Conservation (phyloP, 2,113 vertebrate genomes). For the Microcebus murinus region DNA sequence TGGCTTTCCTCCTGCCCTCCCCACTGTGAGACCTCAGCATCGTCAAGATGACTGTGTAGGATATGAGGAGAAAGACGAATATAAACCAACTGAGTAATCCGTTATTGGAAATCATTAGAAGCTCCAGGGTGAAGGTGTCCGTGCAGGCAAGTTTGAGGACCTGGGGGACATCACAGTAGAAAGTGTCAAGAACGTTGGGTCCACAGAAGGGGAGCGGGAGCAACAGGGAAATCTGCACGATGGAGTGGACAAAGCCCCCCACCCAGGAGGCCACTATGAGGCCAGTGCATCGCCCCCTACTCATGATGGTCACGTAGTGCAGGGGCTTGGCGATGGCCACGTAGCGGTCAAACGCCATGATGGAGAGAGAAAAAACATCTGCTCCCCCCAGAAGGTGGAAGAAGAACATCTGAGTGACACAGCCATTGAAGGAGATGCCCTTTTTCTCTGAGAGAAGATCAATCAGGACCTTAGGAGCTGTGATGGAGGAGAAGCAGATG, state of each 20-base stretch:
- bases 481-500: constrained; percentile 47
- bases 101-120: constrained; percentile 65
- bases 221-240: constrained; percentile 43
- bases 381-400: constrained; percentile 30
- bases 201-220: constrained; percentile 67
- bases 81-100: constrained; percentile 3
- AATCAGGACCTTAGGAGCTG: constrained; percentile 27
- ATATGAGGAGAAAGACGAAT: constrained; percentile 63
- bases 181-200: constrained; percentile 67
- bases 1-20: constrained; percentile 55
- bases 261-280: constrained; percentile 37
- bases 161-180: constrained; percentile 68
- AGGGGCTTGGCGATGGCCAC: constrained; percentile 70
- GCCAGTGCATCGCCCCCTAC: not conserved
- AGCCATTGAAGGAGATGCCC: constrained; percentile 55
- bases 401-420: constrained; percentile 63
- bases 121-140: constrained; percentile 45
- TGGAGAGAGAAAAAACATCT: constrained; percentile 41
- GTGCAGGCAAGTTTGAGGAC: constrained; percentile 61
- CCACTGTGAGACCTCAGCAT: constrained; percentile 49
- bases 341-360: constrained; percentile 72
- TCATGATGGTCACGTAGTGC: constrained; percentile 65
- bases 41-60: constrained; percentile 58
- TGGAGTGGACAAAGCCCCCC: constrained; percentile 66
- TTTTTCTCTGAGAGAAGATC: not conserved